phyloP scores from a whole-genome alignment of 1,140 invertebrate species.

The Gonioctena quinquepunctata region DNA sequence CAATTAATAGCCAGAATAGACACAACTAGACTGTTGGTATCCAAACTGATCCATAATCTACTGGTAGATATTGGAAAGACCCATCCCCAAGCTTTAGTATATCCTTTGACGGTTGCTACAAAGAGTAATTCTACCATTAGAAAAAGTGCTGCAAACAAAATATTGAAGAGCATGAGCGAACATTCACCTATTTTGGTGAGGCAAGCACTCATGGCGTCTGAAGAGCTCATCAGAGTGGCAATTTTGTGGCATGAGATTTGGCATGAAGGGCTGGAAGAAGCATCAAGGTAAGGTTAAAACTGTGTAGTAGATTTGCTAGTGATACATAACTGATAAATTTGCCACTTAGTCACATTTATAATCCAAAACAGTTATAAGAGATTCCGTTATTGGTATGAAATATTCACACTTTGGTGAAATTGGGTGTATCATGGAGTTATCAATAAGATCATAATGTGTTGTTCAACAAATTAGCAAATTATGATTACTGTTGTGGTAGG shows the following conservation, averaged over 20 bases:
- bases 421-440: too few species aligned
- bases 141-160: slow-evolving; percentile 90
- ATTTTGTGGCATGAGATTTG: slow-evolving; percentile 99
- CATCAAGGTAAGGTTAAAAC: slow-evolving; percentile 68
- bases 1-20: slow-evolving; percentile 98
- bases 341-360: too few species aligned
- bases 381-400: too few species aligned
- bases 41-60: slow-evolving; percentile 88
- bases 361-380: too few species aligned
- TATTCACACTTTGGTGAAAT: too few species aligned
- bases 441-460: too few species aligned
- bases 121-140: slow-evolving; percentile 86
- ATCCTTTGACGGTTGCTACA: slow-evolving; percentile 95
- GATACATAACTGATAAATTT: too few species aligned
- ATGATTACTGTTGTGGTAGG: too few species aligned
- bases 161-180: slow-evolving; percentile 94
- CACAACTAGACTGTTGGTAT: slow-evolving; percentile 84
- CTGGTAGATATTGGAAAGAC: slow-evolving; percentile 93
- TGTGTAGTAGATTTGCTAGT: too few species aligned
- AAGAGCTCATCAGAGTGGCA: slow-evolving; percentile 96
- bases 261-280: slow-evolving; percentile 98
- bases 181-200: slow-evolving; percentile 90
- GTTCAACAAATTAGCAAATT: too few species aligned
- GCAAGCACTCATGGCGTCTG: slow-evolving; percentile 92
- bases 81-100: slow-evolving; percentile 91